Evolutionary conservation across 2,888 invertebrate genomes (phyloP), one percentile per base, ranked within the genome.

Genomic region (Gasteruption jaculator): DNA sequence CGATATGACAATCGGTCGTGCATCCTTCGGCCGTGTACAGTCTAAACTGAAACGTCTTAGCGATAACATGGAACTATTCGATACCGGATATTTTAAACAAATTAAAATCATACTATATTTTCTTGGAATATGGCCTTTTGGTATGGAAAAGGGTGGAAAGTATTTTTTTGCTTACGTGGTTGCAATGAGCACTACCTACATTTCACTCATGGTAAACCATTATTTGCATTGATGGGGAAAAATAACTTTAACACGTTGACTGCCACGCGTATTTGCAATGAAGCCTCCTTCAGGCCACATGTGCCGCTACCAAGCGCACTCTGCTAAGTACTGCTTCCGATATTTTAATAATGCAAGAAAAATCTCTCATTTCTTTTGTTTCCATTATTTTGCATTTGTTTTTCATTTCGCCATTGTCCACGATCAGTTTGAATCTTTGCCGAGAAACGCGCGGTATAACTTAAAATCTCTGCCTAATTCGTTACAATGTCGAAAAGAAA

Each of bases 211-310:
- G n/a, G n/a, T n/a, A n/a, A n/a, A n/a, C n/a, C n/a, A n/a, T n/a
- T n/a, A n/a, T n/a, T n/a, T n/a, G n/a, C n/a, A n/a, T n/a, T n/a
- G n/a, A n/a, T n/a, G n/a, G n/a, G n/a, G n/a, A n/a, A n/a, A n/a
- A n/a, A n/a, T n/a, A n/a, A n/a, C n/a, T n/a, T 40, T 35, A 38
- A 42, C 32, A 35, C 42, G 35, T 46, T 46, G 27, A 46, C 39
- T 42, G 45, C 42, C 38, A 21, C 39, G 31, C 35, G 42, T 29
- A 32, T 39, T 42, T 41, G 35, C 41, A 34, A 22, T 20, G 14
- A 41, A 34, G 34, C 34, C 34, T 20, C 34, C 41, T 15, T 25
- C 26, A 41, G 41, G 41, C 41, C 34, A 34, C 41, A 16, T 11
- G 34, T 41, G 18, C 41, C 41, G 20, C 26, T 41, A 40, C 11